Percentiles rank a stretch among this genome's conserved stretches.
phyloP scores from a whole-genome alignment of 2,888 invertebrate species.

The Baccha elongata region DNA sequence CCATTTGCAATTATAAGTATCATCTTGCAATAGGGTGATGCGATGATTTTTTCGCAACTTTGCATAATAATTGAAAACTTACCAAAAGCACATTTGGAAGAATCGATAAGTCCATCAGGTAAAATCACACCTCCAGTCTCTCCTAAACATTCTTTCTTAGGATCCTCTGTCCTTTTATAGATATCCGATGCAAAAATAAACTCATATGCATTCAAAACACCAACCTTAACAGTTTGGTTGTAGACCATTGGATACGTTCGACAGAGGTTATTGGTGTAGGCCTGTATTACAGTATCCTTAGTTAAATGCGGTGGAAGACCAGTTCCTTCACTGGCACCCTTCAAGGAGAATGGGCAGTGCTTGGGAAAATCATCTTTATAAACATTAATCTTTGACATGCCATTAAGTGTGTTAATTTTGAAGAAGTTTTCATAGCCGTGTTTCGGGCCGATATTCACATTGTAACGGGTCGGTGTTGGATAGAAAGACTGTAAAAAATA shows the following conservation, averaged over 20 bases:
- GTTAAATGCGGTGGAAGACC: constrained; percentile 59
- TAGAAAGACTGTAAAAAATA: constrained; percentile 48
- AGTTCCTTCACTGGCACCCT: constrained; percentile 69
- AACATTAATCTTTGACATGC: constrained; percentile 30
- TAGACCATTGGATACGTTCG: constrained; percentile 62
- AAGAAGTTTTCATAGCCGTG: constrained; percentile 73
- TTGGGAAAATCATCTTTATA: constrained; percentile 38
- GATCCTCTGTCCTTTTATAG: constrained; percentile 47
- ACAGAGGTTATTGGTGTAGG: constrained; percentile 55
- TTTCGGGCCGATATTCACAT: constrained; percentile 67
- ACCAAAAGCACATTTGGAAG: constrained; percentile 87
- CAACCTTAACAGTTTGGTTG: constrained; percentile 46
- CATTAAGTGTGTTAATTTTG: constrained; percentile 73
- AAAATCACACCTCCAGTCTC: constrained; percentile 80
- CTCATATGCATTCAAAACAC: constrained; percentile 44
- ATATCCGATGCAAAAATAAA: constrained; percentile 41
- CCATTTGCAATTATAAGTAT: too few relatives aligned
- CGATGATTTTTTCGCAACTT: too few relatives aligned
- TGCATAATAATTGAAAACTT: too few relatives aligned
- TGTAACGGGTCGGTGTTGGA: constrained; percentile 53
- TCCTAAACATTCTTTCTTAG: constrained; percentile 42
- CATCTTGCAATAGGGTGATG: too few relatives aligned
- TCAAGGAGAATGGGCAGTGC: constrained; percentile 61
- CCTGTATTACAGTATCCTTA: constrained; percentile 42
- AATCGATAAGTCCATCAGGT: constrained; percentile 85